Base-by-base conservation (phyloP, 2,797 vertebrate genomes). In the Mus spretus region DNA sequence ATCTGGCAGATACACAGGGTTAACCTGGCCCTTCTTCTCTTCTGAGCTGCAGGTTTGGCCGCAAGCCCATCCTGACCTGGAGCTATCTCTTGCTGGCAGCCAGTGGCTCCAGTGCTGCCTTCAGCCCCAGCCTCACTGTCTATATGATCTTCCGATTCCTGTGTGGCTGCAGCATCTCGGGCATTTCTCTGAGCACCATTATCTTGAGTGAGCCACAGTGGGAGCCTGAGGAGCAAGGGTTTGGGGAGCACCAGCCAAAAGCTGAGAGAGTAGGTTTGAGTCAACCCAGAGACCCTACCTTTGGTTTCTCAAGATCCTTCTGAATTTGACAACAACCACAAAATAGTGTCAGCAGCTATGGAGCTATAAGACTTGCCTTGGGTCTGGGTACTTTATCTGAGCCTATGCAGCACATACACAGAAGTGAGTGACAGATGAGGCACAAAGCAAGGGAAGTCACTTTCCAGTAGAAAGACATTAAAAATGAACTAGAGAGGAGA, bases 81-180 rank as follows among this genome's bases (percentile, higher is more conserved):
- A 98, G 99, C 57, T 97, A 99, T 98, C 97, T 99, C 83, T 95
- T 99, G 97, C 98, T 99, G 98, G 99, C 99, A 0, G 98, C 98
- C 50, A 95, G 98, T 0, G 99, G 99, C 44, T 99, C 99, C 0
- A 99, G 99, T 3, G 95, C 98, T 0, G 99, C 99, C 3, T 99
- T 99, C 77, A 98, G 99, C 0, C 98, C 98, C 65, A 98, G 98
- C 88, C 98, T 99, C 63, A 0, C 96, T 0, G 0, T 98, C 90
- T 99, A 99, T 96, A 98, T 99, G 55, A 1, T 99, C 72, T 98
- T 99, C 95, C 99, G 99, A 1, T 99, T 99, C 96, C 97, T 99
- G 67, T 98, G 97, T 0, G 99, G 99, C 34, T 98, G 99, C 98
- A 98, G 99, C 95, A 96, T 99, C 96, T 99, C 99, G 0, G 99